These are phyloP conservation scores for Parauchenoglanis punctatus DNA, from an alignment of 2,797 vertebrate genomes.

Conservation along the genomic window DNA sequence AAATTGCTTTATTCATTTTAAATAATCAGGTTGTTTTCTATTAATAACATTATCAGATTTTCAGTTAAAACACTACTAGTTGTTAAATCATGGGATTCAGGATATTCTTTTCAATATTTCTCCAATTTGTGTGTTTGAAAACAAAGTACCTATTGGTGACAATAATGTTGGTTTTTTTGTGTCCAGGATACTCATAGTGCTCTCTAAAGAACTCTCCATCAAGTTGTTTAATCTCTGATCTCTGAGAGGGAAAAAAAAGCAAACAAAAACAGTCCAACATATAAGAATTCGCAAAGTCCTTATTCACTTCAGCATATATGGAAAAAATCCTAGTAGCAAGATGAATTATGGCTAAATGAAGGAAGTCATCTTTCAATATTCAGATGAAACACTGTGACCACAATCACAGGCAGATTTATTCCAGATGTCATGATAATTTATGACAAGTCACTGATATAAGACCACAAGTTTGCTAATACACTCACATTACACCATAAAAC, in stretches of 20 bases:
- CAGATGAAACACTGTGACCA: background rate
- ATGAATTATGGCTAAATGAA: background rate
- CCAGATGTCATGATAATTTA: background rate
- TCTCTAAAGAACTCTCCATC: constrained; percentile 83
- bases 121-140: background rate
- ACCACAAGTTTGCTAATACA: background rate
- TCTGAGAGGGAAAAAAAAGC: constrained; percentile 70
- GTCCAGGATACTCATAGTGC: constrained; percentile 75
- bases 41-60: background rate
- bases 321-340: background rate
- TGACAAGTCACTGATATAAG: background rate
- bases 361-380: background rate
- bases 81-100: background rate
- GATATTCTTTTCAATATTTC: background rate
- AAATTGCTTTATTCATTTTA: background rate
- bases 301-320: background rate
- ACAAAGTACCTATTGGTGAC: constrained; percentile 87
- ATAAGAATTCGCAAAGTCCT: background rate
- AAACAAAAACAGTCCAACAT: constrained; percentile 32
- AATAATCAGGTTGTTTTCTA: background rate
- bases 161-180: constrained; percentile 80
- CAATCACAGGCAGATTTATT: constrained; percentile 14
- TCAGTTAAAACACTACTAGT: background rate
- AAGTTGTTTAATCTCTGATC: constrained; percentile 82
- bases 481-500: constrained; percentile 49